Evolutionary conservation across 2,797 vertebrate species (phyloP).

Genomic region (Pyrocephalus nanus): DNA sequence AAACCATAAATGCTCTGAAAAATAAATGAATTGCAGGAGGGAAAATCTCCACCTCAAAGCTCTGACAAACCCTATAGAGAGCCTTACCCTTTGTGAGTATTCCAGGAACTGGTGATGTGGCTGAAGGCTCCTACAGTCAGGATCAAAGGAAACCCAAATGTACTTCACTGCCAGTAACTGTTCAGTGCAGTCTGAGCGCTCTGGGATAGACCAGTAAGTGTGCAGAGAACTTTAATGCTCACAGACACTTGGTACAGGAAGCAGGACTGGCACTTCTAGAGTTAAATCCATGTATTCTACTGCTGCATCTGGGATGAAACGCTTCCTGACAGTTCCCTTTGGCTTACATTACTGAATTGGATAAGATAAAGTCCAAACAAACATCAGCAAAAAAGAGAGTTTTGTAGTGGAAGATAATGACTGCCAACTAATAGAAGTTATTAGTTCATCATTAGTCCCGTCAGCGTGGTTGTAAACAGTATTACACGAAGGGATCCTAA

Average conservation of each 20-base stretch:
- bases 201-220: not conserved
- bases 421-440: not conserved
- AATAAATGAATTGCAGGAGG: not conserved
- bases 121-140: not conserved
- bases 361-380: conserved; percentile 22
- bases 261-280: not conserved
- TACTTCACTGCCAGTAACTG: not conserved
- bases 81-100: not conserved
- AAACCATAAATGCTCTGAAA: not conserved
- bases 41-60: not conserved
- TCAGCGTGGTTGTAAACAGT: not conserved
- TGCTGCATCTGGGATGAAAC: not conserved
- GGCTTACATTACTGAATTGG: conserved; percentile 4
- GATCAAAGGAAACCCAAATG: not conserved
- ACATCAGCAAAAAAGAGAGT: not conserved
- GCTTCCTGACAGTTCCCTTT: not conserved
- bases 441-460: not conserved
- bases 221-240: not conserved
- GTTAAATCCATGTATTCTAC: not conserved
- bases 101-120: not conserved
- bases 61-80: not conserved
- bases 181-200: not conserved
- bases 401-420: not conserved
- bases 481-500: not conserved
- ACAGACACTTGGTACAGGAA: not conserved